Evolutionary conservation across 2,113 vertebrate genomes (phyloP).

Genomic region (Nanorana parkeri): DNA sequence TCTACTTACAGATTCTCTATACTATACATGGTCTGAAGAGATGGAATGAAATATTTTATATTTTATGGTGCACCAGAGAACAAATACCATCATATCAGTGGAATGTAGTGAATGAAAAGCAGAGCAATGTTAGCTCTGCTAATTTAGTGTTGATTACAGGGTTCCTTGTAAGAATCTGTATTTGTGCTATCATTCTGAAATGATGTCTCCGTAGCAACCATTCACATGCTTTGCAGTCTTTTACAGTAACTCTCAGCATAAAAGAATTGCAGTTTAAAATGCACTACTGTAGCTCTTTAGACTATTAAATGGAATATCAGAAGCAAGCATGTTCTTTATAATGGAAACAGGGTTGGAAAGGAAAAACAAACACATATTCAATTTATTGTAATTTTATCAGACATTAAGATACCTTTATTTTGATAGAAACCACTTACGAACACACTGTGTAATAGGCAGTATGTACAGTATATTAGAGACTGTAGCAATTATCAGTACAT

Average conservation of each 20-base stretch:
- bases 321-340: slow-evolving; percentile 45
- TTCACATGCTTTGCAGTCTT: slow-evolving; percentile 57
- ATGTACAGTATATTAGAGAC: slow-evolving; percentile 31
- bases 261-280: slow-evolving; percentile 62
- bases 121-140: slow-evolving; percentile 55
- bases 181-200: slow-evolving; percentile 56
- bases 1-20: not conserved
- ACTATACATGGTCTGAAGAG: slow-evolving; percentile 7
- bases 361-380: not conserved
- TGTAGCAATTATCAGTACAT: not conserved
- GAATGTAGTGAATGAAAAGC: slow-evolving; percentile 59
- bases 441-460: not conserved
- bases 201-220: slow-evolving; percentile 74
- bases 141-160: slow-evolving; percentile 60
- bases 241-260: slow-evolving; percentile 63
- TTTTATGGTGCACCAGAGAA: not conserved
- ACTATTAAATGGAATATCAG: slow-evolving; percentile 42
- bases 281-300: slow-evolving; percentile 54
- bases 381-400: not conserved
- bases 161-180: slow-evolving; percentile 59
- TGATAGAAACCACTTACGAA: not conserved
- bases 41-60: not conserved
- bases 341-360: slow-evolving; percentile 15
- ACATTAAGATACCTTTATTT: slow-evolving; percentile 1
- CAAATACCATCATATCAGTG: slow-evolving; percentile 42